Conservation (phyloP, 2,888 invertebrate species). For the Leucania comma region DNA sequence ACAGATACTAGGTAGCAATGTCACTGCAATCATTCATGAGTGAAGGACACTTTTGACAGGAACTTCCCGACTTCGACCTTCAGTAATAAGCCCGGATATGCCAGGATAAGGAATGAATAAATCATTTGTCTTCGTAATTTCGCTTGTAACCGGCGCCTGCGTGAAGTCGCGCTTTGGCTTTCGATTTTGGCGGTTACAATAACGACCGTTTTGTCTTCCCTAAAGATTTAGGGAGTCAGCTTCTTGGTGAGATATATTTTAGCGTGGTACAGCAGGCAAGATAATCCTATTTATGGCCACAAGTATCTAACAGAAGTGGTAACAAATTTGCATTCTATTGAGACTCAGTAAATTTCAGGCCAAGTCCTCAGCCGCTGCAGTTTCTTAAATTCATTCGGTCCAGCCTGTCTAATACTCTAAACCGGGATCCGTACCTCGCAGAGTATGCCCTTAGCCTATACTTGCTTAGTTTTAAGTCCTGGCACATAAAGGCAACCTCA, state of each 20-base stretch:
- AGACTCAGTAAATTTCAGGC: too few relatives aligned
- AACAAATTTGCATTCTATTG: too few relatives aligned
- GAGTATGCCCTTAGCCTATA: too few relatives aligned
- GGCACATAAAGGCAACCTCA: too few relatives aligned
- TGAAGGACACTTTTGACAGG: slow-evolving; percentile 16
- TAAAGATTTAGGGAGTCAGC: neutral
- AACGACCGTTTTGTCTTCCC: neutral
- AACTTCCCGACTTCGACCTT: slow-evolving; percentile 31
- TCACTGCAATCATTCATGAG: neutral
- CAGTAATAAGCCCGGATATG: slow-evolving; percentile 12
- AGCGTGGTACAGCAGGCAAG: too few relatives aligned
- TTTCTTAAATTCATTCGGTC: too few relatives aligned
- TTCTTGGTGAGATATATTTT: neutral
- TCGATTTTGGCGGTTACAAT: neutral
- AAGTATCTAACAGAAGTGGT: too few relatives aligned
- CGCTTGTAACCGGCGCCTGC: neutral
- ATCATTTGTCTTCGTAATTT: neutral
- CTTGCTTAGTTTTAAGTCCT: too few relatives aligned
- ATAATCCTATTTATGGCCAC: too few relatives aligned
- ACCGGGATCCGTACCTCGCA: too few relatives aligned
- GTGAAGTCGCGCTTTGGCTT: neutral
- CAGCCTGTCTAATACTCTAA: too few relatives aligned
- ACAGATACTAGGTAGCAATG: neutral
- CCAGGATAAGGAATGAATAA: slow-evolving; percentile 25
- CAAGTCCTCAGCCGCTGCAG: too few relatives aligned